Conservation (phyloP, 2,888 invertebrate species). For the Dasysyrphus tricinctus region DNA sequence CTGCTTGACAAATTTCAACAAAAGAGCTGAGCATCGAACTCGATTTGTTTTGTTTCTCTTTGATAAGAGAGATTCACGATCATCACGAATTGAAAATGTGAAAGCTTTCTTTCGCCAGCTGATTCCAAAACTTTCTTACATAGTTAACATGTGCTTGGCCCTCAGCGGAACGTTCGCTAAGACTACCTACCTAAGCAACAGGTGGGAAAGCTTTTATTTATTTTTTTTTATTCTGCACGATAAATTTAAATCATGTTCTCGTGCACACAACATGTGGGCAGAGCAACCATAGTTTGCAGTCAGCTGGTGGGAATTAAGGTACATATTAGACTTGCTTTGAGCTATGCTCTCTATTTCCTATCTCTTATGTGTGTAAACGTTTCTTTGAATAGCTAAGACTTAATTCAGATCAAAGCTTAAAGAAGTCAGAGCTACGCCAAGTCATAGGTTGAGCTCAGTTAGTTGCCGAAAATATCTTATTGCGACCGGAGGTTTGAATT, state of each 20-base stretch:
- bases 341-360: conserved; percentile 35
- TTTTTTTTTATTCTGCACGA: conserved; percentile 18
- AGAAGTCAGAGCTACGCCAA: conserved; percentile 58
- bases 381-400: conserved; percentile 14
- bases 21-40: conserved; percentile 64
- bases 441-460: conserved; percentile 47
- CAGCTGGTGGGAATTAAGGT: conserved; percentile 32
- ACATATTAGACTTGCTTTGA: conserved; percentile 32
- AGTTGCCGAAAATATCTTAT: conserved; percentile 72
- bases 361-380: not conserved
- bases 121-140: conserved; percentile 23
- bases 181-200: not conserved
- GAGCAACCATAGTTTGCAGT: conserved; percentile 18
- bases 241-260: conserved; percentile 42
- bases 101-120: conserved; percentile 57
- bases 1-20: not conserved
- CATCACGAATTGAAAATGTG: conserved; percentile 28
- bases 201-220: conserved; percentile 52
- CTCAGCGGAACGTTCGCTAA: not conserved
- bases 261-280: conserved; percentile 30
- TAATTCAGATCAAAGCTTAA: conserved; percentile 49
- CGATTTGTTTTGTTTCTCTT: conserved; percentile 14
- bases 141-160: not conserved
- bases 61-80: conserved; percentile 1
- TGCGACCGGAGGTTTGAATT: conserved; percentile 65